Percentiles rank a stretch among this genome's conserved stretches.
Conservation (phyloP, 1,140 invertebrate species). For the Limonius californicus region DNA sequence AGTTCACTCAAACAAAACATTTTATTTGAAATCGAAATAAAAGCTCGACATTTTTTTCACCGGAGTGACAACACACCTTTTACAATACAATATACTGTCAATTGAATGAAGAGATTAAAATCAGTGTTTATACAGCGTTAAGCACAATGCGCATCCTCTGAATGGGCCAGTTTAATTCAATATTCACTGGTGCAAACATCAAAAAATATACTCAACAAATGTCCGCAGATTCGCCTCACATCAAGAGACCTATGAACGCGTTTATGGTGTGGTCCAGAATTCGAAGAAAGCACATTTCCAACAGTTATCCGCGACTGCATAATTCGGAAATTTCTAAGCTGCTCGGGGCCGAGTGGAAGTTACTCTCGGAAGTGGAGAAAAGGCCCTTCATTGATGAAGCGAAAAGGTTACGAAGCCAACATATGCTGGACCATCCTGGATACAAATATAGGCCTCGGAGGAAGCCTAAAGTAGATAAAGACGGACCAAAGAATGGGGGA, state of each 20-base stretch:
- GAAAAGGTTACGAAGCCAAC: conserved; percentile 64
- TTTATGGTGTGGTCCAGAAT: conserved; percentile 70
- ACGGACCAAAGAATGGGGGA: neutral
- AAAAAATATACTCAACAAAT: too few relatives aligned
- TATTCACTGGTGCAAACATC: conserved; percentile 3
- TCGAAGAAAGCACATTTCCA: conserved; percentile 69
- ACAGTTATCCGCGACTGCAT: conserved; percentile 77
- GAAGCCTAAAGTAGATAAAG: conserved; percentile 55
- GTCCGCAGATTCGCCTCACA: conserved; percentile 43
- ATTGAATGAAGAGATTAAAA: conserved; percentile 41
- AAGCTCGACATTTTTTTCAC: conserved; percentile 9
- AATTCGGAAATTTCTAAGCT: conserved; percentile 73
- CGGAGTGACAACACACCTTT: conserved; percentile 30
- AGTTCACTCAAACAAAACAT: conserved; percentile 7
- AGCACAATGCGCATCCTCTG: conserved; percentile 22
- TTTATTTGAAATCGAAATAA: conserved; percentile 16
- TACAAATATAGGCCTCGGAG: conserved; percentile 69
- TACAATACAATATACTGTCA: conserved; percentile 40
- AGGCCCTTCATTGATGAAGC: conserved; percentile 83
- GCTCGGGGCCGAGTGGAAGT: conserved; percentile 68
- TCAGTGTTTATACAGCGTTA: conserved; percentile 43
- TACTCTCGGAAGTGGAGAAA: conserved; percentile 62
- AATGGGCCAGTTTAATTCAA: conserved; percentile 6
- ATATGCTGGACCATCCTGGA: conserved; percentile 72
- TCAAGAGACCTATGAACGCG: conserved; percentile 66